Evolutionary conservation across 2,888 invertebrate genomes (phyloP), one percentile per base, ranked within the genome.

Genomic region (Perizoma affinitatum): DNA sequence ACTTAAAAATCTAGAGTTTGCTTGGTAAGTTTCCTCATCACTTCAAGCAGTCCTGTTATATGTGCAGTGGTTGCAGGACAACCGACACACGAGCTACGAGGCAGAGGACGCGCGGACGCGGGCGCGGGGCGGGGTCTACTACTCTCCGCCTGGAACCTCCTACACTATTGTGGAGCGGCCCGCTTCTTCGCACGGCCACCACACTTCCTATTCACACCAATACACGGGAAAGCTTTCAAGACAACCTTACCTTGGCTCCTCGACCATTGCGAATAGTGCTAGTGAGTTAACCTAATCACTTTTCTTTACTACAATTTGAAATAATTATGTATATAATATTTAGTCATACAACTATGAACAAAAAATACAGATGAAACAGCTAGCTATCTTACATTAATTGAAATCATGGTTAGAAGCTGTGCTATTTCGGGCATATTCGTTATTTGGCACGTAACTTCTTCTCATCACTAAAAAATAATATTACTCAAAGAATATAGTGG

Each of bases 111-210:
- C 89, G 62, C 82, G 89, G 47, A 83, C 78, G 68, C 89, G 95
- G 72, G 93, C 94, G 68, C 94, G 95, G 50, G 94, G 96, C 69
- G 95, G 96, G 68, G 93, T 95, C 68, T 97, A 97, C 88, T 97
- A 97, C 87, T 97, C 97, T 68, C 97, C 97, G 59, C 97, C 97
- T 36, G 97, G 97, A 66, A 97, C 97, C 70, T 96, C 96, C 61
- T 97, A 97, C 88, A 97, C 97, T 79, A 97, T 97, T 85, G 95
- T 97, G 78, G 97, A 97, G 89, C 93, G 96, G 67, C 95, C 95
- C 65, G 95, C 95, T 67, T 95, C 95, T 73, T 95, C 95, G 50
- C 95, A 95, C 70, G 95, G 95, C 78, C 95, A 95, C 75, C 95
- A 95, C 68, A 77, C 87, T 36, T 83, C 89, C 43, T 91, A 90